Evolutionary conservation across 2,888 invertebrate species (phyloP), one percentile per base, ranked within the genome.

Genomic region (Cyclophora punctaria): DNA sequence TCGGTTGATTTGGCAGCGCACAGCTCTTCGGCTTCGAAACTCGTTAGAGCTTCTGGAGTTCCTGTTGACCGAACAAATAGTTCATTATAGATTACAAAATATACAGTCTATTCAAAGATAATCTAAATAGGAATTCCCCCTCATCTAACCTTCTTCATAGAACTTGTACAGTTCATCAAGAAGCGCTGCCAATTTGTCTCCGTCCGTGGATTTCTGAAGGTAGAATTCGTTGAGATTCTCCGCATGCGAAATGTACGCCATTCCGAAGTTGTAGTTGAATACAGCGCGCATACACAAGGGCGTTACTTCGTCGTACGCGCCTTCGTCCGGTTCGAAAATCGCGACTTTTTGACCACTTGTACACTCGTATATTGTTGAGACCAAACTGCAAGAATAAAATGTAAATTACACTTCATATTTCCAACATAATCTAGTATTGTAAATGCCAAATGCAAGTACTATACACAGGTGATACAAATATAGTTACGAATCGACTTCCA

Each of bases 1-100:
- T 94, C 94, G 0, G 64, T 66, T 3, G 91, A 90, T 47, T 89
- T 89, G 0, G 90, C 92, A 0, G 91, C 94, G 67, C 93, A 94
- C 0, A 93, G 54, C 3, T 71, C 73, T 40, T 90, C 91, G 1
- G 79, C 71, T 56, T 90, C 86, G 44, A 89, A 90, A 43, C 71
- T 75, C 0, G 84, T 66, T 0, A 90, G 60, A 1, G 69, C 58
- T 62, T 84, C 80, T 0, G 86, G 76, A 7, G 78, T 76, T 53
- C 83, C 87, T 87, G 69, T 6, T 46, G 53, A 62, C 3, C 20
- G 20, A 20, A 20, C 20, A 20, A 20, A 20, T 20, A 20, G 20
- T 20, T 20, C 20, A 20, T 20, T 20, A 20, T 20, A 20, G 20
- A 20, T 20, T 20, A 20, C 20, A 20, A 20, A 20, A 20, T 20